These are phyloP conservation scores for Acheta domesticus DNA, from an alignment of 2,888 invertebrate species.

Conservation along the genomic window DNA sequence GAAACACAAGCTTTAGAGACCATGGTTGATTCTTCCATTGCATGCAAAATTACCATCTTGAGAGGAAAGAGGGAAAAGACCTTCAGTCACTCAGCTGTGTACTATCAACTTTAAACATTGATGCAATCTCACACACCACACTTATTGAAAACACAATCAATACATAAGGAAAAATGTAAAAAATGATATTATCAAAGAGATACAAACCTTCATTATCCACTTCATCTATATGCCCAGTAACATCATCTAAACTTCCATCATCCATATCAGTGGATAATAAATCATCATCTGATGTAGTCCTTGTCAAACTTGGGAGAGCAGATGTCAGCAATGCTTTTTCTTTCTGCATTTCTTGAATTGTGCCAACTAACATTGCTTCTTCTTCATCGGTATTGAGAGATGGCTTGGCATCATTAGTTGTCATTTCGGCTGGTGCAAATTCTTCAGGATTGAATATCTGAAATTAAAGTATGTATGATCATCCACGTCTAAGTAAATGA, in stretches of 20 bases:
- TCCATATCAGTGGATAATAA: conserved; percentile 75
- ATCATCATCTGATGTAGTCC: conserved; percentile 85
- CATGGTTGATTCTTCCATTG: too few relatives aligned
- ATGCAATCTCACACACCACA: too few relatives aligned
- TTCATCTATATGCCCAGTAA: conserved; percentile 36
- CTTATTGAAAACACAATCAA: too few relatives aligned
- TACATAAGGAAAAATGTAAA: too few relatives aligned
- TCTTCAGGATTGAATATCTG: conserved; percentile 58
- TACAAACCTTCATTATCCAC: conserved; percentile 30
- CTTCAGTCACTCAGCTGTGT: too few relatives aligned
- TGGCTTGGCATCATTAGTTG: conserved; percentile 24
- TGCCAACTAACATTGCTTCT: conserved; percentile 70
- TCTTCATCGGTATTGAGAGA: conserved; percentile 58
- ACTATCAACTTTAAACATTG: too few relatives aligned
- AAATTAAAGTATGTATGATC: not conserved
- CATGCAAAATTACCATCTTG: too few relatives aligned
- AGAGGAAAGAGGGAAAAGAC: too few relatives aligned
- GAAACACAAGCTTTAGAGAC: too few relatives aligned
- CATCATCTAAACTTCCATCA: conserved; percentile 62
- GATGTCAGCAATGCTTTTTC: conserved; percentile 78
- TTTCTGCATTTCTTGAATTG: conserved; percentile 76
- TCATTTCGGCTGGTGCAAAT: conserved; percentile 42
- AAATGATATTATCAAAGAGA: not conserved
- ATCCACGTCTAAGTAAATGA: not conserved
- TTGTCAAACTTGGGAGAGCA: conserved; percentile 73